Evolutionary conservation across 2,797 vertebrate genomes (phyloP), one percentile per base, ranked within the genome.

Genomic region (Pseudomugil tenellus): DNA sequence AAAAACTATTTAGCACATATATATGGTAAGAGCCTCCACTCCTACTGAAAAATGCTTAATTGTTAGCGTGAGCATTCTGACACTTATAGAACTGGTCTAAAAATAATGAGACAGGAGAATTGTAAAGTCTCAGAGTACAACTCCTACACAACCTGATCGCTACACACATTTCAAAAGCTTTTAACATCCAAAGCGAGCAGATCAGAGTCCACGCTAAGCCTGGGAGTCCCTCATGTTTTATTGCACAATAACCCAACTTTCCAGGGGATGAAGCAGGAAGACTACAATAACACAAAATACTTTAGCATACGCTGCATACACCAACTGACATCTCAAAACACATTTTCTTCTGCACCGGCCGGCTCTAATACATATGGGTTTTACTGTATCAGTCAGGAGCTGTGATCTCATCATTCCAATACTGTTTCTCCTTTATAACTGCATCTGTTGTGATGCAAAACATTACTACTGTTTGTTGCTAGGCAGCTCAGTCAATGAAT

Each of bases 241-340:
- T 92, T 93, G 90, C 91, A 93, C 92, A 91, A 87, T 89, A 85
- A 92, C 85, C 88, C 88, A 92, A 89, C 83, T 88, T 87, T 83
- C 79, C 63, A 87, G 72, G 85, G 76, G 84, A 86, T 85, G 86
- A 88, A 92, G 87, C 89, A 87, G 91, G 90, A 91, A 91, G 87
- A 92, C 88, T 90, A 88, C 86, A 89, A 82, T 81, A 79, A 87
- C 86, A 90, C 84, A 88, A 87, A 90, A 91, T 84, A 89, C 78
- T 87, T 86, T 68, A 87, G 80, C 70, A 76, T 83, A 74, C 57
- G 80, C 86, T 86, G 89, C 85, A 76, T 69, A 89, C 87, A 90
- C 74, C 63, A 74, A 88, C 46, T 80, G 85, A 90, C 79, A 84
- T 72, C 78, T 90, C 76, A 76, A 79, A 86, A 86, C 74, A 81